Base-by-base conservation (phyloP, 2,797 vertebrate genomes). In the Argentina silus region DNA sequence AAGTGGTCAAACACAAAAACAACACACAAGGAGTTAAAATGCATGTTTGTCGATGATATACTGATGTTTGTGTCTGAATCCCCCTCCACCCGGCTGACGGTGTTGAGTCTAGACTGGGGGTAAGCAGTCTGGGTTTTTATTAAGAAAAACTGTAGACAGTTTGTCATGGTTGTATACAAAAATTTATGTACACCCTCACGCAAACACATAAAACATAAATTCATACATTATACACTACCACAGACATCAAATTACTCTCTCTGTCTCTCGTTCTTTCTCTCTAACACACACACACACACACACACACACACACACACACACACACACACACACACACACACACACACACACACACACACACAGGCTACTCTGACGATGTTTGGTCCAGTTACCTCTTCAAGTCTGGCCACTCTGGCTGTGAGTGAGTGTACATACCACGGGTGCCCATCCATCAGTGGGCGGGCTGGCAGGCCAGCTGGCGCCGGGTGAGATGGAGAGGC, bases 401-500 rank as follows among this genome's bases (percentile, higher is more conserved):
- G 48, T 63, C 67, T 79, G 81, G 69, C 70, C 74, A 72, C 75
- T 86, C 73, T 80, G 79, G 75, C 56, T 74, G 56, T 77, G 82
- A 86, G 19, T 72, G 70, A 83, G 84, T 67, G 71, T 79, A 75
- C 75, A 67, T 74, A 61, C 71, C 70, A 78, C 79, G 65, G 63
- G 70, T 79, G 85, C 88, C 84, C 75, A 76, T 87, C 85, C 79
- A 81, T 83, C 89, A 87, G 79, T 73, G 74, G 21, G 76, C 82
- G 81, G 81, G 64, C 85, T 86, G 89, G 79, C 74, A 61, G 57
- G 76, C 88, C 91, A 92, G 89, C 86, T 90, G 90, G 87, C 86
- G 79, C 79, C 78, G 81, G 80, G 83, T 78, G 72, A 76, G 74
- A 67, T 72, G 69, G 75, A 85, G 81, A 77, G 76, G 83, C 81